phyloP scores from a whole-genome alignment of 2,113 vertebrate species.

The Pituophis catenifer region DNA sequence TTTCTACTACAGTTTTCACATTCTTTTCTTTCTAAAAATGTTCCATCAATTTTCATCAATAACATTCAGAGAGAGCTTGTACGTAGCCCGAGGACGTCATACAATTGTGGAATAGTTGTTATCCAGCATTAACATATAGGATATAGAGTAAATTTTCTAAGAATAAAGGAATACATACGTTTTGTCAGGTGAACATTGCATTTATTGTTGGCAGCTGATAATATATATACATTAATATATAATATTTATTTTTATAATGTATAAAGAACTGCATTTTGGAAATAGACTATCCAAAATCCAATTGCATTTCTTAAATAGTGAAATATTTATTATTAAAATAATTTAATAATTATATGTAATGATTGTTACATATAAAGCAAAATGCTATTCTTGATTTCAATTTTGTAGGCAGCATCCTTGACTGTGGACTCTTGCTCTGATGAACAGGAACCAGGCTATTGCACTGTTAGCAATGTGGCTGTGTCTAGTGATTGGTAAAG shows the following conservation, averaged over 20 bases:
- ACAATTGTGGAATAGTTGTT: background rate
- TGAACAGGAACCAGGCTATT: slow-evolving; percentile 90
- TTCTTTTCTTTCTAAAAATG: background rate
- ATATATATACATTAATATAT: background rate
- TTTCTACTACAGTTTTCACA: background rate
- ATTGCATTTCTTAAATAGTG: background rate
- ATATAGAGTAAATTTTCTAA: background rate
- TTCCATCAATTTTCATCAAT: background rate
- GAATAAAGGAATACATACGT: background rate
- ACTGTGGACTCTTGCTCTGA: slow-evolving; percentile 93
- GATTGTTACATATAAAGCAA: background rate
- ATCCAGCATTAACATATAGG: background rate
- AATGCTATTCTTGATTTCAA: slow-evolving; percentile 1
- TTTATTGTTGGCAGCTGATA: background rate
- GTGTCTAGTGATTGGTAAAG: slow-evolving; percentile 89
- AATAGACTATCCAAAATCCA: background rate
- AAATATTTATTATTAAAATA: background rate
- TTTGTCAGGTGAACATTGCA: background rate
- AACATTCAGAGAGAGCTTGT: background rate
- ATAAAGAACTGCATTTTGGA: background rate
- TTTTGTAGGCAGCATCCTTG: slow-evolving; percentile 87
- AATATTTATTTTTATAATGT: background rate
- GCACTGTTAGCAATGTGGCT: slow-evolving; percentile 90
- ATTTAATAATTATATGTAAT: background rate
- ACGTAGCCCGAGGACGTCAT: background rate